A percentile compares a stretch with the other conserved stretches of the same genome.
These are phyloP conservation scores for Apolygus lucorum DNA, from an alignment of 1,140 invertebrate genomes.

Conservation along the genomic window DNA sequence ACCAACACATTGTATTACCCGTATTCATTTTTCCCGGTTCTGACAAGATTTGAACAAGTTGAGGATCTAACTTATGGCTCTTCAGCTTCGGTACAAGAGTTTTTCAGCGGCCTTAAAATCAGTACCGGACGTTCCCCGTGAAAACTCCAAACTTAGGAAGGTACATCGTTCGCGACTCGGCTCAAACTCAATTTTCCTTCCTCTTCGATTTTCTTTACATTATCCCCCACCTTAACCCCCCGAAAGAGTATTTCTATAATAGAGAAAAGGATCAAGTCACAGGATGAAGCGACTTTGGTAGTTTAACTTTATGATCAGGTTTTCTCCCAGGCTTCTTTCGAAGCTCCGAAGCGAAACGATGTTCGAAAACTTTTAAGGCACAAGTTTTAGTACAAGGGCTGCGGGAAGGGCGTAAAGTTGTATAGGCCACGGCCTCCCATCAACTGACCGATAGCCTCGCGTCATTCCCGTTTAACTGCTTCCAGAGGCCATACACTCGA, in stretches of 20 bases:
- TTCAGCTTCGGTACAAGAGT: too few relatives aligned
- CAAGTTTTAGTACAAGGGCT: background rate
- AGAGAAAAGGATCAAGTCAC: background rate
- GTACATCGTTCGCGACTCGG: background rate
- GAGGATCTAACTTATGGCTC: too few relatives aligned
- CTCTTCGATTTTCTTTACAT: background rate
- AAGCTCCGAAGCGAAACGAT: background rate
- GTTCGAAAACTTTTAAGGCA: background rate
- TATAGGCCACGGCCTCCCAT: background rate
- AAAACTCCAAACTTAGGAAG: background rate
- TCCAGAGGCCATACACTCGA: too few relatives aligned
- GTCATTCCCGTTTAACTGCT: background rate
- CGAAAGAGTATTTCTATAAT: background rate
- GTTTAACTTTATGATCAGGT: background rate
- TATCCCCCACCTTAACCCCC: background rate
- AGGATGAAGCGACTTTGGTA: background rate
- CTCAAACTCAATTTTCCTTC: background rate
- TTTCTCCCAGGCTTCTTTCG: background rate
- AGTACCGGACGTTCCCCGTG: background rate
- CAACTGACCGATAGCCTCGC: background rate
- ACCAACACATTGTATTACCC: too few relatives aligned
- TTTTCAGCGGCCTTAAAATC: too few relatives aligned
- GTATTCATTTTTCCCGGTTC: too few relatives aligned
- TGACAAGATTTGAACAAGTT: too few relatives aligned
- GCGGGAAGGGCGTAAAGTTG: background rate